Conservation (phyloP, 64 coral and sea anemone genomes). For the Astreopora myriophthalma region DNA sequence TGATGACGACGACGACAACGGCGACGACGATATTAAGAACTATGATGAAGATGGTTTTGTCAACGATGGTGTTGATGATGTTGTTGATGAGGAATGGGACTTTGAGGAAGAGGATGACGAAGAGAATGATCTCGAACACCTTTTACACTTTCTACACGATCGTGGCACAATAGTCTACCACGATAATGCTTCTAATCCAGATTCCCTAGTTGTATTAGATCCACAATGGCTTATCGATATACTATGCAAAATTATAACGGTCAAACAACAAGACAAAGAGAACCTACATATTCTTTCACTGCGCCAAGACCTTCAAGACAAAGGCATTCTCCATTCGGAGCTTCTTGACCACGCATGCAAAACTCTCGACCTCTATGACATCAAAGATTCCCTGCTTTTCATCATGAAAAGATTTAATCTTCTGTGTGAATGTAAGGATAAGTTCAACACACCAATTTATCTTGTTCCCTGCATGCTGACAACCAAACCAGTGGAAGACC, state of each 20-base stretch:
- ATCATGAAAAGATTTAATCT: constrained; percentile 32
- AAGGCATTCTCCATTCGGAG: not conserved
- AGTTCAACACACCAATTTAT: not conserved
- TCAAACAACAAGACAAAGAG: constrained; percentile 2
- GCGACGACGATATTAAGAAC: not conserved
- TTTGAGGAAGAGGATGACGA: not conserved
- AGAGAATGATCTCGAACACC: constrained; percentile 4
- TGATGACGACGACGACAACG: not conserved
- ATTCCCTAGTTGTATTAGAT: not conserved
- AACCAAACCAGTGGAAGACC: not conserved
- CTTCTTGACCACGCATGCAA: constrained; percentile 11
- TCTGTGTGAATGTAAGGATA: constrained; percentile 3
- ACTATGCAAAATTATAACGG: constrained; percentile 1
- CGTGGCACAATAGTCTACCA: constrained; percentile 33
- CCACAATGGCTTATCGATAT: constrained; percentile 23
- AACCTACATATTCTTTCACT: not conserved
- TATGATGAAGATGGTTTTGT: not conserved
- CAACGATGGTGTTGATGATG: not conserved
- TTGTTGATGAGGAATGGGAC: not conserved
- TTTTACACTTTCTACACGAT: constrained; percentile 21
- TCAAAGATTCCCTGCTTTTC: constrained; percentile 17
- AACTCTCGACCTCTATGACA: not conserved
- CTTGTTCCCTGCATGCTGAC: constrained; percentile 25
- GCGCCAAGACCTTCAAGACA: not conserved
- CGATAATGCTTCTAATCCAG: not conserved